Base-by-base conservation (phyloP, 2,113 vertebrate genomes). In the Pontoporia blainvillei region DNA sequence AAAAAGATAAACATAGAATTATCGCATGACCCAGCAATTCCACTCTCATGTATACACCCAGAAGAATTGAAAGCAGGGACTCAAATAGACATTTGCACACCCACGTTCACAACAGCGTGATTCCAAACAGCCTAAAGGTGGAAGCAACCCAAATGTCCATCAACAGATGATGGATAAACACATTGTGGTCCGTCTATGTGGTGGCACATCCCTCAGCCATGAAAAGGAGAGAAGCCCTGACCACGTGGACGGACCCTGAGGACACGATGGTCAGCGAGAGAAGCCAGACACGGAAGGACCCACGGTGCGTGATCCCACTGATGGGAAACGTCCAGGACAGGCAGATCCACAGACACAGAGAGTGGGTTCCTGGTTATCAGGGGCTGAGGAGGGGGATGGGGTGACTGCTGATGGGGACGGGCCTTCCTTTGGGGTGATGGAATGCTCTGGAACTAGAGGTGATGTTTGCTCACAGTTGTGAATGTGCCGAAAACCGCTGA, bases 191-290 rank as follows among this genome's bases (percentile, higher is more conserved):
- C 66, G 0, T 13, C 81, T 13, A 0, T 8, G 6, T 1, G 1
- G 0, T 1, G 20, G 69, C 27, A 2, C 3, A 8, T 66, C 0
- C 8, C 25, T 31, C 12, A 3, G 57, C 54, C 44, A 1, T 2
- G 27, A 27, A 39, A 9, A 41, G 57, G 15, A 21, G 57, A 0
- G 20, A 64, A 6, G n/a, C 20, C 1, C 81, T 11, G n/a, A 64
- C 57, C 6, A 0, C 8, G 0, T 11, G 5, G 54, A 17, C 5
- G 27, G 81, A 34, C 67, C 91, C 13, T 34, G 44, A 18, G 29
- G 10, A 34, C 69, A 27, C 0, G 20, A 0, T 1, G n/a, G 81
- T 54, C 59, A 34, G 41, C 1, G 29, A 92, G 4, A 34, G 69
- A 27, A 17, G 34, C 69, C 57, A 25, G 69, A 52, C 57, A 52